A percentile compares a stretch with the other conserved stretches of the same genome.
Evolutionary conservation across 2,113 vertebrate species (phyloP).

Genomic region (Callaeas wilsoni): DNA sequence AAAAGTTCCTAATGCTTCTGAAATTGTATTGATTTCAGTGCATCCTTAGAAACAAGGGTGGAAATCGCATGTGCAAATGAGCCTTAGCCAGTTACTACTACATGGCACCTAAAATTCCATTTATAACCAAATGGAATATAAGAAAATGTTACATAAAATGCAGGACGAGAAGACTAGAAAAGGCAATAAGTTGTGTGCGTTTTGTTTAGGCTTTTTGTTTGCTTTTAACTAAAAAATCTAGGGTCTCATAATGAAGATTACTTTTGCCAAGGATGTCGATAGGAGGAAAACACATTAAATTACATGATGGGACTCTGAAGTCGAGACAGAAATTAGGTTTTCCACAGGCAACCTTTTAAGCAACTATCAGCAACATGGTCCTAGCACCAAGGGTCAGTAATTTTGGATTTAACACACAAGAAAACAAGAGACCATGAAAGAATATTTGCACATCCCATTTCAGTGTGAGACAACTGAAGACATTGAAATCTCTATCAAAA

Average conservation of each 20-base stretch:
- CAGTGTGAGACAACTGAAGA: slow-evolving; percentile 14
- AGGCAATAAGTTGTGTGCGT: not conserved
- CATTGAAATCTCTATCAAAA: slow-evolving; percentile 34
- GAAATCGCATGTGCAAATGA: not conserved
- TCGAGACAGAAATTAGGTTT: not conserved
- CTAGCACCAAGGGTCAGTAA: not conserved
- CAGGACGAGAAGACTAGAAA: not conserved
- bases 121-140: not conserved
- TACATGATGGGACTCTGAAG: not conserved
- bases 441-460: slow-evolving; percentile 13
- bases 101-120: not conserved
- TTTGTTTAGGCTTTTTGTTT: not conserved
- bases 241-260: not conserved
- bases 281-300: not conserved
- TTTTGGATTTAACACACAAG: not conserved
- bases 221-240: not conserved
- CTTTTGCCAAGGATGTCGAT: not conserved
- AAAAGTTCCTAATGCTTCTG: not conserved
- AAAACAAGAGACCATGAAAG: slow-evolving; percentile 4
- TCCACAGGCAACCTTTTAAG: not conserved
- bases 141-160: not conserved
- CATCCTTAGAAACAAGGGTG: not conserved
- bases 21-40: not conserved
- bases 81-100: not conserved
- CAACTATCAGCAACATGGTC: not conserved